Evolutionary conservation across 2,888 invertebrate genomes (phyloP).

Genomic region (Cheilosia pagana): DNA sequence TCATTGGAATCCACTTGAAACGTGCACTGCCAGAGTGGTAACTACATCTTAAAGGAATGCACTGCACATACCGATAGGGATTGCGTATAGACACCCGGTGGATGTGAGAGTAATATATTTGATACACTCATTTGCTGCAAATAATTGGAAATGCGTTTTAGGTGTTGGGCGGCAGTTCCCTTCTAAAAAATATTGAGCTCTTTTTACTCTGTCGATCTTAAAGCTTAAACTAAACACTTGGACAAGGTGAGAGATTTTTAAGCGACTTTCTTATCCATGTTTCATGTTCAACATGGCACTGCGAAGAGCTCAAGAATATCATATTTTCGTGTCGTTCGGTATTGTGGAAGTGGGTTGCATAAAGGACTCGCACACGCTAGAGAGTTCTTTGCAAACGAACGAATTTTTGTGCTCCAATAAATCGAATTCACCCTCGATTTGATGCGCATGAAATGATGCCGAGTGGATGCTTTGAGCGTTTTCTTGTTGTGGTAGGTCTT

Average conservation of each 20-base stretch:
- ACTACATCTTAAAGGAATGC: conserved; percentile 3
- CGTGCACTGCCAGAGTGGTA: conserved; percentile 9
- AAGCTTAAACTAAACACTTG: neutral
- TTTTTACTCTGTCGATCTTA: neutral
- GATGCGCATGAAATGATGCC: too few relatives aligned
- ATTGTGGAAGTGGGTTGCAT: neutral
- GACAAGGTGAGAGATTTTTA: neutral
- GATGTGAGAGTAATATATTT: conserved; percentile 20
- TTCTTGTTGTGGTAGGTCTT: too few relatives aligned
- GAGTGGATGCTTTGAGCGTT: too few relatives aligned
- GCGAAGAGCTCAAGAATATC: too few relatives aligned
- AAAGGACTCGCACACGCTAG: too few relatives aligned
- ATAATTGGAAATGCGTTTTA: conserved; percentile 1
- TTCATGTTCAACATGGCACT: neutral
- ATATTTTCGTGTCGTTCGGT: neutral
- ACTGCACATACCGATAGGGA: conserved; percentile 3
- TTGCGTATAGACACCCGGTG: neutral
- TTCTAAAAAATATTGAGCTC: too few relatives aligned
- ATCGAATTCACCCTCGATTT: too few relatives aligned
- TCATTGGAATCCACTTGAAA: conserved; percentile 34
- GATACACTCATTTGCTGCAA: conserved; percentile 1
- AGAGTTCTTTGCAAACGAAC: too few relatives aligned
- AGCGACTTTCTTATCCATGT: neutral
- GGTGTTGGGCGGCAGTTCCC: neutral
- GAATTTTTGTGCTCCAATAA: too few relatives aligned